phyloP scores from a whole-genome alignment of 2,113 vertebrate species.

The Gopherus flavomarginatus region DNA sequence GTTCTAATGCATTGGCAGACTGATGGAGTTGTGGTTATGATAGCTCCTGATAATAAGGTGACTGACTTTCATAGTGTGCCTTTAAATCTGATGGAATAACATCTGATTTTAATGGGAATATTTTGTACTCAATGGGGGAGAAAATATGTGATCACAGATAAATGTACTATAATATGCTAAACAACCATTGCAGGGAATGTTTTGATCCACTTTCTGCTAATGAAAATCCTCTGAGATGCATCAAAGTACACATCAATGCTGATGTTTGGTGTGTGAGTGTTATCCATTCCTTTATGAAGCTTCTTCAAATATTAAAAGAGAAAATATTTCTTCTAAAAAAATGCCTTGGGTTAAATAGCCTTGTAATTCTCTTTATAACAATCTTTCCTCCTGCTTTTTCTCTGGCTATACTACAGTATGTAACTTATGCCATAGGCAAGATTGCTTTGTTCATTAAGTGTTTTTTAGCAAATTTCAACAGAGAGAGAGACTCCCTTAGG shows the following conservation, averaged over 20 bases:
- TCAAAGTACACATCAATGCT: neutral
- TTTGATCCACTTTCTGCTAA: neutral
- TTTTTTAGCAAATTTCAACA: neutral
- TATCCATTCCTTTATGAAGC: neutral
- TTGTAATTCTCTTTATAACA: neutral
- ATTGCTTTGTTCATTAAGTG: neutral
- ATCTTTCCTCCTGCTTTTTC: neutral
- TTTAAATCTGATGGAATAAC: neutral
- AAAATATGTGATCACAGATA: neutral
- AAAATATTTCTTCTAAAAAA: neutral
- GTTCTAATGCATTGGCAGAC: neutral
- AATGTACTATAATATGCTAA: neutral
- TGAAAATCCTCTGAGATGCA: neutral
- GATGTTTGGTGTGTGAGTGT: neutral
- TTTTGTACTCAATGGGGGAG: accelerated
- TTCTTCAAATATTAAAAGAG: neutral
- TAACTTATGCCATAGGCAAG: neutral
- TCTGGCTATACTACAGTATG: neutral
- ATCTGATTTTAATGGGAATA: accelerated
- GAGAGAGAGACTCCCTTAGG: neutral
- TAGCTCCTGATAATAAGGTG: neutral
- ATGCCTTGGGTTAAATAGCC: neutral
- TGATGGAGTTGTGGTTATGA: neutral
- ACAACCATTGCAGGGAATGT: neutral
- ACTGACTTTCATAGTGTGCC: neutral